Base-by-base conservation (phyloP, 2,888 invertebrate genomes). In the Xestobium rufovillosum region DNA sequence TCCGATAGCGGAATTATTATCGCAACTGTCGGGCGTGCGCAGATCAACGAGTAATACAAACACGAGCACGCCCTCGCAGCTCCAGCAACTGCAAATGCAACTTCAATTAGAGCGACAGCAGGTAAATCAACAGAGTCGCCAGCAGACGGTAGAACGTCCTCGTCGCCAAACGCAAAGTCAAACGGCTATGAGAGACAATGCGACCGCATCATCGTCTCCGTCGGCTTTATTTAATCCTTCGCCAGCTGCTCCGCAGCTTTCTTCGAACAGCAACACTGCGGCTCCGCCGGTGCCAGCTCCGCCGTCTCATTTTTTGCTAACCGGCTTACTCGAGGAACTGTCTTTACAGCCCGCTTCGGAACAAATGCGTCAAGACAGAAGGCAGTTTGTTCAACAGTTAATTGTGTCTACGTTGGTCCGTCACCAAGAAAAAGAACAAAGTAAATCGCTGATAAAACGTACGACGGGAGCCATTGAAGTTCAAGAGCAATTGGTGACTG, bases 21-120 rank as follows among this genome's bases (percentile, higher is more conserved):
- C 94, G 40, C 95, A 95, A 71, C 73, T 96, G 64, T 92, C 94
- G 33, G 92, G 92, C 55, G 94, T 92, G 50, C 75, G 95, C 57
- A 82, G 89, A 55, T 71, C 72, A 38, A 71, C 74, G 32, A 70
- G 71, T 42, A 65, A 61, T 47, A 67, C 67, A 40, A 69, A 68
- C 49, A 70, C 68, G 48, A 72, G 70, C 53, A 74, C 76, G 53
- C 83, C 86, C 51, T 81, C 83, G 52, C 87, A 88, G 66, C 71
- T 94, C 62, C 92, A 92, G 64, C 92, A 94, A 63, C 71, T 94
- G 55, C 92, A 94, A 72, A 91, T 94, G 89, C 94, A 94, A 69
- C 71, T 90, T 60, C 92, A 92, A 66, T 72, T 89, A 46, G 89
- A 90, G 67, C 73, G 89, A 55, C 85, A 92, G 68, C 85, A 91